Evolutionary conservation across 2,888 invertebrate species (phyloP).

Genomic region (Phytoseiulus persimilis): DNA sequence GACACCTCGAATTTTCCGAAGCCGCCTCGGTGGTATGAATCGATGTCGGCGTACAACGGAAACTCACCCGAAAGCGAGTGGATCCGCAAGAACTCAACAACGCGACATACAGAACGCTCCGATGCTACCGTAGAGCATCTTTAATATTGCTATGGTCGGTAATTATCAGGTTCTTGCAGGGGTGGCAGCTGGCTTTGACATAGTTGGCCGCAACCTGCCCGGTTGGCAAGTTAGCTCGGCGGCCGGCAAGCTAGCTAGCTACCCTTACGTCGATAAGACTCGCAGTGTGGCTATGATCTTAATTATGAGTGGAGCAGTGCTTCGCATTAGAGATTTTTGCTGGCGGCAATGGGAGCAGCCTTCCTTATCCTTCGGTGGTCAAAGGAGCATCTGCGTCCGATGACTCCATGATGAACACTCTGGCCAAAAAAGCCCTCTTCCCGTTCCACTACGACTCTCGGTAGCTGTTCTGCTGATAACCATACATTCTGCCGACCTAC

Average conservation of each 20-base stretch:
- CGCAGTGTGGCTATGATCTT: not conserved
- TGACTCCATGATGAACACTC: slow-evolving; percentile 37
- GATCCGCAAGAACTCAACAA: not conserved
- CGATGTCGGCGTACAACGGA: no score
- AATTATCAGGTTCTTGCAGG: not conserved
- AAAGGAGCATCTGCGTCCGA: slow-evolving; percentile 33
- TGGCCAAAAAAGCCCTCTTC: not conserved
- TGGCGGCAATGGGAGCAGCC: not conserved
- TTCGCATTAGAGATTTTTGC: slow-evolving; percentile 37
- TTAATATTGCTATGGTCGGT: not conserved
- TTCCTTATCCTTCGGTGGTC: not conserved
- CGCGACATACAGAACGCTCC: not conserved
- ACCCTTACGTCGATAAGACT: not conserved
- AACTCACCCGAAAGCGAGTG: no score
- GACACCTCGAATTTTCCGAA: not conserved
- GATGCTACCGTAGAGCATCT: not conserved
- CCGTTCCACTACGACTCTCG: not conserved
- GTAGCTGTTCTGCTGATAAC: not conserved
- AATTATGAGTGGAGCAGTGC: slow-evolving; percentile 5
- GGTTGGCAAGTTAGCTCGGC: slow-evolving; percentile 5
- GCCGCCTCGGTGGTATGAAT: no score
- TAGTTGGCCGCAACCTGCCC: not conserved
- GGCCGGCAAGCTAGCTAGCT: not conserved
- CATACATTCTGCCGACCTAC: not conserved
- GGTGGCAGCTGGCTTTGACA: not conserved